Evolutionary conservation across 2,888 invertebrate genomes (phyloP), one percentile per base, ranked within the genome.

Genomic region (Sclerodermus sp.): DNA sequence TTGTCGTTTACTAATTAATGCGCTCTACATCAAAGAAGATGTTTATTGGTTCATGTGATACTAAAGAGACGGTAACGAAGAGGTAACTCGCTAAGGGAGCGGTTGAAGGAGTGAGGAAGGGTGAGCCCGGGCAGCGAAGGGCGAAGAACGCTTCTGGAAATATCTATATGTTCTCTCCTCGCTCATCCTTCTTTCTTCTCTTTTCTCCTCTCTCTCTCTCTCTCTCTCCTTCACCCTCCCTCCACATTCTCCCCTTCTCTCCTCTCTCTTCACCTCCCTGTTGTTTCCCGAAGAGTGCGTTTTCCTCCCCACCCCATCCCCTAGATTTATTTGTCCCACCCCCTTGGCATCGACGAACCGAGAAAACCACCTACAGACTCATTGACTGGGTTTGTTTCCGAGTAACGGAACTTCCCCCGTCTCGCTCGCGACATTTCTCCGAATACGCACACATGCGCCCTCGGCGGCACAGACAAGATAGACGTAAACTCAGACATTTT

Each of bases 1-100:
- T 82, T 81, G 82, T 82, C 82, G 82, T 82, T 82, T 81, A 81
- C 82, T 82, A 82, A 82, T 82, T 82, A 82, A 82, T 82, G 78
- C 78, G 74, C 75, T 72, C 69, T 73, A 81, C 78, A 80, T 81
- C 81, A 81, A 81, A 81, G 81, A 80, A 81, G 79, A 81, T 74
- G 79, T 79, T 80, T 78, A 79, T 79, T 79, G 80, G 79, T 79
- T 79, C 77, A 76, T 78, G 78, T 76, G 77, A 79, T 79, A 77
- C 75, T 78, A 79, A 79, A 79, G 79, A 79, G 79, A 77, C 74
- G 76, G 76, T 76, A 77, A 77, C 76, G 77, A 76, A 76, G 77
- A 77, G 76, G 74, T 75, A 75, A 74, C 73, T 75, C 66, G 65
- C 67, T 70, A 67, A 72, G 74, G 73, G 74, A 70, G 67, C 65